Base-by-base conservation (phyloP, 2,888 invertebrate species). In the Nomada ferruginata region DNA sequence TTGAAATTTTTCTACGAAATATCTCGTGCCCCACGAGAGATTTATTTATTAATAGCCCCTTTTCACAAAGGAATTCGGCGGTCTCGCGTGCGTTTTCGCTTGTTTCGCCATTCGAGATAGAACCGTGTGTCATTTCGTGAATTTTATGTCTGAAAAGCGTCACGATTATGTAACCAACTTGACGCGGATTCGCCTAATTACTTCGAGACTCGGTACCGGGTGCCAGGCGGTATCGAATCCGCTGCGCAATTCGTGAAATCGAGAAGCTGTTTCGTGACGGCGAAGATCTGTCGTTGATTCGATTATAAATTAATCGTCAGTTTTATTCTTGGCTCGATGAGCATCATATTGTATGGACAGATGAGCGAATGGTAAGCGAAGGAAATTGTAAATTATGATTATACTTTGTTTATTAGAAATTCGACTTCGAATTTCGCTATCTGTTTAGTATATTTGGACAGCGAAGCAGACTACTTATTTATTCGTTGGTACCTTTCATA, bases 141-240 rank as follows among this genome's bases (percentile, higher is more conserved):
- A 68, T 75, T 79, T 87, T 80, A 85, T 71, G 77, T 85, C 63
- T 82, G 69, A 61, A 77, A 84, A 68, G 60, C 69, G 65, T 36
- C 47, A 23, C 50, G 57, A 64, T 85, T 87, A 74, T 50, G 73
- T 82, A 81, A 87, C 23, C 61, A 26, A 60, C 26, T 78, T 61
- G 84, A 85, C 85, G 82, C 85, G 84, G 89, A 87, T 87, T 88
- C 88, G 87, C 90, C 85, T 92, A 91, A 92, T 92, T 91, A 90
- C 89, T 87, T 79, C 64, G 85, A 83, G 84, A 91, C 90, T 87
- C 75, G 77, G 42, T 15, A 85, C 20, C 18, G 44, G 53, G 78
- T 90, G 91, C 90, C 91, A 91, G 86, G 74, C 66, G 2, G 61
- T 59, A 70, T 80, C 69, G 61, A 76, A 73, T 63, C 63, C 65